phyloP scores from a whole-genome alignment of 1,140 invertebrate genomes.

The Pseudobourletiella spinata region DNA sequence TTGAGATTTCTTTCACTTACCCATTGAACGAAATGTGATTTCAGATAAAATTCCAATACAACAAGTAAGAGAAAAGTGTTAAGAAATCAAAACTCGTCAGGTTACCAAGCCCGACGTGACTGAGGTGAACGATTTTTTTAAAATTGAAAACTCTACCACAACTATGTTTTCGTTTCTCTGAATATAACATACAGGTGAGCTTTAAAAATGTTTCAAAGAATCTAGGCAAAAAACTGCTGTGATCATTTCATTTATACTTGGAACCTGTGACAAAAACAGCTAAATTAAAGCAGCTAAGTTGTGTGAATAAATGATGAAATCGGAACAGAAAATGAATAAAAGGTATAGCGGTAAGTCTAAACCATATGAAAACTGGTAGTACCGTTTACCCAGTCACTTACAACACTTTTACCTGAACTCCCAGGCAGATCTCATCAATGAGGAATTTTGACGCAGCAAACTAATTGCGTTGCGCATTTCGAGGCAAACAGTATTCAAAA shows the following conservation, averaged over 20 bases:
- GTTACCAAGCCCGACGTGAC: slow-evolving; percentile 18
- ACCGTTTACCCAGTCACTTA: background rate
- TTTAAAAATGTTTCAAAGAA: background rate
- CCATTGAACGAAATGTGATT: background rate
- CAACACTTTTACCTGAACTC: background rate
- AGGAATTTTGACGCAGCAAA: background rate
- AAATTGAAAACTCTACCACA: too few species aligned
- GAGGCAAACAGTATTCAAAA: too few species aligned
- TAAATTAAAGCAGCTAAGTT: too few species aligned
- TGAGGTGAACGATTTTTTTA: background rate
- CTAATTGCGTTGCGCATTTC: background rate
- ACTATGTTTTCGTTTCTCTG: too few species aligned
- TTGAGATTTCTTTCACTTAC: slow-evolving; percentile 5
- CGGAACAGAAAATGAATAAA: too few species aligned
- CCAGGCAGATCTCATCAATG: background rate
- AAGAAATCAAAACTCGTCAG: slow-evolving; percentile 10
- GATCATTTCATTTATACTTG: too few species aligned
- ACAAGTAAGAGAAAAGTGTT: too few species aligned
- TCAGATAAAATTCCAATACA: background rate
- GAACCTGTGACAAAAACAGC: too few species aligned
- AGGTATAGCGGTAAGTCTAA: too few species aligned
- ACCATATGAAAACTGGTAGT: too few species aligned
- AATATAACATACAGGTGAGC: too few species aligned
- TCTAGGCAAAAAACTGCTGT: background rate
- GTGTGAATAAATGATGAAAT: too few species aligned